Percentiles rank a stretch among this genome's conserved stretches.
Evolutionary conservation across 2,113 vertebrate genomes (phyloP).

Genomic region (Nothobranchius furzeri): DNA sequence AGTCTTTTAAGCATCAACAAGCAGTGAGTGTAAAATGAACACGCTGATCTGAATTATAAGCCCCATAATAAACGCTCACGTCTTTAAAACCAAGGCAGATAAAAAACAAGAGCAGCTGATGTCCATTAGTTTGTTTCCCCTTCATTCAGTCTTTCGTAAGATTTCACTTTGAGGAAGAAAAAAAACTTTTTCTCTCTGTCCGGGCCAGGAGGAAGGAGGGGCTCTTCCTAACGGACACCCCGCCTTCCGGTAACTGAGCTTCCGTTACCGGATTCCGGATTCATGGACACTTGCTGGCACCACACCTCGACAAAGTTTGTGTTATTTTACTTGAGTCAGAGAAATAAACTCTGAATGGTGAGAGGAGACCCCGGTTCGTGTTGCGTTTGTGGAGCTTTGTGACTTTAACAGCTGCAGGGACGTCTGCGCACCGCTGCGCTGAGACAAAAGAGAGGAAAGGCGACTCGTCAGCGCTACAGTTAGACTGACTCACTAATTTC

Average conservation of each 20-base stretch:
- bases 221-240: conserved; percentile 63
- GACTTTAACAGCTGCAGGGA: conserved; percentile 14
- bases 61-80: too few relatives aligned
- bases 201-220: conserved; percentile 41
- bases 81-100: too few relatives aligned
- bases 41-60: too few relatives aligned
- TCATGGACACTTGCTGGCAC: not conserved
- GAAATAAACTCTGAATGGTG: not conserved
- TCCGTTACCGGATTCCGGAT: conserved; percentile 58
- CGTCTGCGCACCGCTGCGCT: conserved; percentile 7
- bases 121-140: not conserved
- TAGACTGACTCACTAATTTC: conserved; percentile 46
- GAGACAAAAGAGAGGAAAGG: conserved; percentile 23
- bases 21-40: too few relatives aligned
- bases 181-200: conserved; percentile 3
- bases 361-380: not conserved
- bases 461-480: conserved; percentile 48
- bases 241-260: conserved; percentile 61
- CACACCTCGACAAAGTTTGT: not conserved
- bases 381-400: conserved; percentile 4
- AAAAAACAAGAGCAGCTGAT: too few relatives aligned
- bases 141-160: not conserved
- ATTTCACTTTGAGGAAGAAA: not conserved
- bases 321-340: not conserved
- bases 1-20: too few relatives aligned